Base-by-base conservation (phyloP, 1,140 invertebrate species). In the Chrysopa pallens region DNA sequence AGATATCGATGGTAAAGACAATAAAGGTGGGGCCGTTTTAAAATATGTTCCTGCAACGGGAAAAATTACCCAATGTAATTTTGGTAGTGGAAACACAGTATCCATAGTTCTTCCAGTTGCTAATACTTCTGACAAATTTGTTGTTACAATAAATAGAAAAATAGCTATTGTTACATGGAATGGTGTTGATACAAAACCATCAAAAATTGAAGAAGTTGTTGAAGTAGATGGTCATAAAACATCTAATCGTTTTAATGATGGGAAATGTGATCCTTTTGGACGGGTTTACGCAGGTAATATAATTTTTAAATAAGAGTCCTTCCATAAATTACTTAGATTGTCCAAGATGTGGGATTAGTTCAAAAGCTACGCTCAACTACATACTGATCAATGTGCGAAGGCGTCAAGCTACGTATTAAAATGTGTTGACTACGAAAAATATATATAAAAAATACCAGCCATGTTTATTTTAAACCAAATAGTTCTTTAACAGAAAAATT, bases 221-320 rank as follows among this genome's bases (percentile, higher is more conserved):
- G 48, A 51, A 46, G 45, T 54, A 52, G 52, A 29, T 36, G 14
- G 14, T 47, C 42, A 39, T 36, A 38, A 7, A 45, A 43, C 12
- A 45, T 50, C 17, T 42, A 86, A 78, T 49, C 67, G 83, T 49
- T 74, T 85, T 46, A 92, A 92, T 53, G 87, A 92, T 59, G 87
- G 75, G n/a, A 93, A 92, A 63, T 80, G 77, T 47, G 88, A 93
- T 59, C 69, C 75, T 0, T 57, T 53, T 4, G 88, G 88, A 29
- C 64, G 84, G 38, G 61, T 92, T 6, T 88, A 80, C 72, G 69
- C 72, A 44, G 82, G 82, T 80, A 53, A 60, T n/a, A n/a, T n/a
- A n/a, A n/a, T n/a, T n/a, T n/a, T n/a, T n/a, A n/a, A n/a, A n/a
- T n/a, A n/a, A n/a, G n/a, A n/a, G n/a, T n/a, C n/a, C n/a, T n/a